Base-by-base conservation (phyloP, 1,140 invertebrate genomes). In the Limonius californicus region DNA sequence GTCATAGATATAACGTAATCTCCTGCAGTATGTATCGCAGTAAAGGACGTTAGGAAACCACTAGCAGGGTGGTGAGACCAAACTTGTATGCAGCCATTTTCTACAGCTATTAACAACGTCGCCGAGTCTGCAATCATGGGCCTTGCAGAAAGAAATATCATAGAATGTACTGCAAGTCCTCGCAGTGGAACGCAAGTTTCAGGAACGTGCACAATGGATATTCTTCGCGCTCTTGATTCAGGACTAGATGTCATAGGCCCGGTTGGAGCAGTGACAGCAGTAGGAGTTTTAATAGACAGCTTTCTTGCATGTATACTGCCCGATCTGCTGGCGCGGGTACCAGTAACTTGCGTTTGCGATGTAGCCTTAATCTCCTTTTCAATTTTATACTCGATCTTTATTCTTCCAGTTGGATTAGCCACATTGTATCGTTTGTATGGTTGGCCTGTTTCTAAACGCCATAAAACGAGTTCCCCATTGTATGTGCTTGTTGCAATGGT, bases 381-480 rank as follows among this genome's bases (percentile, higher is more conserved):
- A 9, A 45, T 47, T 43, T 70, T 72, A 57, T 74, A 74, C 8
- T 68, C 59, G 15, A 76, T 69, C 62, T 75, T 76, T 7, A 76
- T 73, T n/a, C 73, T 58, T 18, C 63, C 47, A 0, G 70, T 76
- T 2, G 74, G 74, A 62, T 74, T 67, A 0, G 68, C 67, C 0
- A 73, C 72, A 23, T 72, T 72, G 42, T 68, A 74, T 30, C 73
- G 68, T 61, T 72, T 74, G 35, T 75, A 76, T 0, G 74, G 69
- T 66, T 89, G 85, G 0, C 86, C 86, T 0, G 87, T 89, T 70
- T 89, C 86, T 23, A 89, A 73, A 59, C 83, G 83, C 90, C 90
- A 92, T 23, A 92, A 78, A 54, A 92, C 79, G 9, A 94, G 79
- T 74, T 92, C 89, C 1, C 90, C 91, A 65, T 87, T 85, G 67